Evolutionary conservation across 1,140 invertebrate species (phyloP).

Genomic region (Mamestra configurata): DNA sequence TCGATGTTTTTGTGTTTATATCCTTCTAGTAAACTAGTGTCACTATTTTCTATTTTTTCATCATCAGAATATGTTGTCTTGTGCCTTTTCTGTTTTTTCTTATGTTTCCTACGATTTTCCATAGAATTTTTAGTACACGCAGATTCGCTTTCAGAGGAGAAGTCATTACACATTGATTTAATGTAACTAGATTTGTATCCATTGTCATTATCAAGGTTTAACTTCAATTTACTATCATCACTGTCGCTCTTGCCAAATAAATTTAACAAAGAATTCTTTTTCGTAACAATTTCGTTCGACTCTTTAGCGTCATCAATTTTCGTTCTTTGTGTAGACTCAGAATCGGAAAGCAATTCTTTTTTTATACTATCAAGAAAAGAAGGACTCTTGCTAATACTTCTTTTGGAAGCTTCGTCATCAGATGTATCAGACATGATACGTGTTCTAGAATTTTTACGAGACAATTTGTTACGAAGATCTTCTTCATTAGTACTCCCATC

Average conservation of each 20-base stretch:
- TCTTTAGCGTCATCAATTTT: slow-evolving; percentile 74
- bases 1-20: slow-evolving; percentile 84
- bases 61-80: slow-evolving; percentile 91
- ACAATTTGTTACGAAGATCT: slow-evolving; percentile 84
- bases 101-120: slow-evolving; percentile 92
- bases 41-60: slow-evolving; percentile 82
- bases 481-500: slow-evolving; percentile 74
- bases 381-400: slow-evolving; percentile 81
- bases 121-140: slow-evolving; percentile 73
- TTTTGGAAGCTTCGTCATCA: slow-evolving; percentile 86
- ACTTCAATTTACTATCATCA: slow-evolving; percentile 80
- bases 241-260: slow-evolving; percentile 84
- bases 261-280: slow-evolving; percentile 81
- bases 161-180: slow-evolving; percentile 80
- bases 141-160: slow-evolving; percentile 89
- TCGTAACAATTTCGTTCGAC: slow-evolving; percentile 78
- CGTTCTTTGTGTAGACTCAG: slow-evolving; percentile 80
- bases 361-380: slow-evolving; percentile 74
- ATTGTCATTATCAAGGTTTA: slow-evolving; percentile 69
- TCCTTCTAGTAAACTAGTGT: slow-evolving; percentile 59
- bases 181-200: slow-evolving; percentile 72
- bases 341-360: slow-evolving; percentile 84
- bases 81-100: slow-evolving; percentile 94
- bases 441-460: slow-evolving; percentile 88
- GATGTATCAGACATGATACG: slow-evolving; percentile 90